phyloP scores from a whole-genome alignment of 1,140 invertebrate species.

The Drosophila oshimai region DNA sequence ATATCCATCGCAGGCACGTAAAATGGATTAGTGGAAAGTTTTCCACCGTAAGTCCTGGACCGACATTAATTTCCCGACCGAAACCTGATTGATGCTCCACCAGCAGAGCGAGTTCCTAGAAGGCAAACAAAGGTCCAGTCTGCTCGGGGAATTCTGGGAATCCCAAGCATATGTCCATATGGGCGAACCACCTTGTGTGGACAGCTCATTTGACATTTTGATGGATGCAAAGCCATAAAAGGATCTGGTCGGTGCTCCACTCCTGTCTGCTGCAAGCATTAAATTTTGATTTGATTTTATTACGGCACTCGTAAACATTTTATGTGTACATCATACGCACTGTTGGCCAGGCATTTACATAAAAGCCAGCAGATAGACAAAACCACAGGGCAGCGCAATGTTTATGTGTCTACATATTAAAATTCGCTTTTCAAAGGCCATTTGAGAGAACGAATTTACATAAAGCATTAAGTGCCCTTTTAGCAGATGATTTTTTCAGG shows the following conservation, averaged over 20 bases:
- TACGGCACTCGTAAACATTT: slow-evolving; percentile 72
- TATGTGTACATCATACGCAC: slow-evolving; percentile 70
- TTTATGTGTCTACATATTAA: slow-evolving; percentile 71
- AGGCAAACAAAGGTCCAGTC: not conserved
- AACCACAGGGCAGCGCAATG: slow-evolving; percentile 47
- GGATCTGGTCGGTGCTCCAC: slow-evolving; percentile 14
- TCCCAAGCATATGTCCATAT: slow-evolving; percentile 24
- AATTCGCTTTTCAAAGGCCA: slow-evolving; percentile 53
- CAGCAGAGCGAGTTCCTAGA: not conserved
- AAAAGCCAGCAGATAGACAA: slow-evolving; percentile 49
- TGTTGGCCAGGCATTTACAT: slow-evolving; percentile 65
- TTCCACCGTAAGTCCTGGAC: slow-evolving; percentile 20
- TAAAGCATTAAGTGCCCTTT: slow-evolving; percentile 66
- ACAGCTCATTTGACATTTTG: slow-evolving; percentile 78
- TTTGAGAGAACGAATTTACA: slow-evolving; percentile 62
- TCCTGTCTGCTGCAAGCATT: slow-evolving; percentile 45
- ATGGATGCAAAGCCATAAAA: slow-evolving; percentile 65
- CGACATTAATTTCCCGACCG: slow-evolving; percentile 4
- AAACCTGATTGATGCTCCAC: slow-evolving; percentile 35
- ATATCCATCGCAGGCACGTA: slow-evolving; percentile 39
- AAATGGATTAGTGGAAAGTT: slow-evolving; percentile 40
- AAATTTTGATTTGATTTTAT: slow-evolving; percentile 80
- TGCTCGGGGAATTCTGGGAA: not conserved
- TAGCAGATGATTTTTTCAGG: slow-evolving; percentile 25
- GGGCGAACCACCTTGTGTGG: slow-evolving; percentile 37